Percentiles rank a stretch among this genome's conserved stretches.
These are phyloP conservation scores for Ochropleura plecta DNA, from an alignment of 2,888 invertebrate genomes.

Conservation along the genomic window DNA sequence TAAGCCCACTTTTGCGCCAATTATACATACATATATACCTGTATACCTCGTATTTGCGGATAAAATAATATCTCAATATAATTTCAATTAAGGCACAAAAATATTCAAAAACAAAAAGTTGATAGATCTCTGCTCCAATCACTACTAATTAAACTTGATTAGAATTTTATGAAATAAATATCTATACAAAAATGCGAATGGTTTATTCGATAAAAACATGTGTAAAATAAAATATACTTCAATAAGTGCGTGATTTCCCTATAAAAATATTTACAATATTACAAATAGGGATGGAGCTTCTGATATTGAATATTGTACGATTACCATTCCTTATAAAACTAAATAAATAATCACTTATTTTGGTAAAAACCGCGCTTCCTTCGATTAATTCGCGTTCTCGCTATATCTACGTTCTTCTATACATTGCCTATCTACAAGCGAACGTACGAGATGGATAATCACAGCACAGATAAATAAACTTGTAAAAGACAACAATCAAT, in stretches of 20 bases:
- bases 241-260: conserved; percentile 28
- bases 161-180: conserved; percentile 58
- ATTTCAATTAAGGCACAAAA: conserved; percentile 63
- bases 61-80: conserved; percentile 58
- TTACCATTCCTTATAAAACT: conserved; percentile 75
- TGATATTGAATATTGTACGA: conserved; percentile 64
- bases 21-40: conserved; percentile 61
- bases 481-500: conserved; percentile 38
- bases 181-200: conserved; percentile 63
- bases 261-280: conserved; percentile 57
- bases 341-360: conserved; percentile 81
- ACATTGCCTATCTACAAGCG: conserved; percentile 40
- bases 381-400: conserved; percentile 64
- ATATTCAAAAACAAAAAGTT: conserved; percentile 63
- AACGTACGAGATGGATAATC: conserved; percentile 50
- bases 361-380: conserved; percentile 66
- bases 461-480: conserved; percentile 60
- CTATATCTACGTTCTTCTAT: conserved; percentile 39
- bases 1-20: conserved; percentile 68
- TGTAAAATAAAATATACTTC: conserved; percentile 19
- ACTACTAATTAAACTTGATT: conserved; percentile 57
- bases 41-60: conserved; percentile 62
- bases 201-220: conserved; percentile 39
- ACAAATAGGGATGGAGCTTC: conserved; percentile 52
- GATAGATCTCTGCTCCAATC: conserved; percentile 75